phyloP scores from a whole-genome alignment of 2,888 invertebrate species.

The Matsumyia berberina region DNA sequence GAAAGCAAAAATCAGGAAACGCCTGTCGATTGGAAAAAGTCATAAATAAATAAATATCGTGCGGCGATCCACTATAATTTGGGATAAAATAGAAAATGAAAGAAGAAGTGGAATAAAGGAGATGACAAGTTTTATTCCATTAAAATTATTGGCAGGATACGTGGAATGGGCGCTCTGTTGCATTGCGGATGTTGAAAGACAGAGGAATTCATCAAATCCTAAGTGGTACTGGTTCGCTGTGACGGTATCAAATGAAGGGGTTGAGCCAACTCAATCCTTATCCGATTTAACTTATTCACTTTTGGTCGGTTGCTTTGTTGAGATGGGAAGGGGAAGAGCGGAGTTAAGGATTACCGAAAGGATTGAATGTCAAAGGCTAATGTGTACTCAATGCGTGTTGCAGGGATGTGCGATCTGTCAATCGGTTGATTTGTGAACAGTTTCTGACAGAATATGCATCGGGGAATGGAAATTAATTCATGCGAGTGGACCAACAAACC shows the following conservation, averaged over 20 bases:
- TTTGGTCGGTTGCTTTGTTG: constrained; percentile 15
- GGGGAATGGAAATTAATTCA: constrained; percentile 53
- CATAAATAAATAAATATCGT: constrained; percentile 73
- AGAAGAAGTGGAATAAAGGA: constrained; percentile 68
- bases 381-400: constrained; percentile 45
- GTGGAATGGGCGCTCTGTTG: constrained; percentile 14
- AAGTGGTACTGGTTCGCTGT: constrained; percentile 27
- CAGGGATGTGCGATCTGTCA: constrained; percentile 33
- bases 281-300: constrained; percentile 44
- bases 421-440: constrained; percentile 28
- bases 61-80: constrained; percentile 57
- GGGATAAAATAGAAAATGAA: constrained; percentile 5
- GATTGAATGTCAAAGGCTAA: constrained; percentile 64
- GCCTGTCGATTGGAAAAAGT: constrained; percentile 61
- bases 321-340: constrained; percentile 14
- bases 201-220: constrained; percentile 48
- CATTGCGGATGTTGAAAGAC: constrained; percentile 31
- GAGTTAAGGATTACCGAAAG: constrained; percentile 52
- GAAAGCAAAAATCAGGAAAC: constrained; percentile 56
- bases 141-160: constrained; percentile 70
- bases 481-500: constrained; percentile 45
- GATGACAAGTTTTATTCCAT: constrained; percentile 78
- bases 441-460: constrained; percentile 38
- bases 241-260: constrained; percentile 45
- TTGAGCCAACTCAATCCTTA: constrained; percentile 23